These are phyloP conservation scores for Dicerorhinus sumatrensis DNA, from an alignment of 2,113 vertebrate genomes.

Conservation along the genomic window DNA sequence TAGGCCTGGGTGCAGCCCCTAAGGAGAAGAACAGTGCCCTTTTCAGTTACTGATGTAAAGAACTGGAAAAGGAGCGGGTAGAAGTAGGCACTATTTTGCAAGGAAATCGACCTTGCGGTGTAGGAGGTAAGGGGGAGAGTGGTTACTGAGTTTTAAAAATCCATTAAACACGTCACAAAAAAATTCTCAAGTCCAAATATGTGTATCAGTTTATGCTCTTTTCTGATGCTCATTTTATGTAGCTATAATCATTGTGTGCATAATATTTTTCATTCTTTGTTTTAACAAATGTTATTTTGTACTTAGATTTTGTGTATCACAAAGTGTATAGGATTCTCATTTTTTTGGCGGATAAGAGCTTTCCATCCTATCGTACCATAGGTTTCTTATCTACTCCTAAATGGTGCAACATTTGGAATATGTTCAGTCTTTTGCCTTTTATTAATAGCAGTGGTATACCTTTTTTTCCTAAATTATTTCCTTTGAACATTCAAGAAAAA, in stretches of 20 bases:
- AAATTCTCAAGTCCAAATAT: conserved; percentile 27
- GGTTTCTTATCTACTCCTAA: background rate
- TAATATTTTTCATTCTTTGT: conserved; percentile 15
- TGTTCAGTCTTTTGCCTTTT: background rate
- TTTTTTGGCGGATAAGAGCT: background rate
- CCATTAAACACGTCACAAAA: background rate
- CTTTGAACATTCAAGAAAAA: background rate
- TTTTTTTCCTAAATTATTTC: background rate
- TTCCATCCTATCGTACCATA: background rate
- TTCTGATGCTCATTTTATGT: background rate
- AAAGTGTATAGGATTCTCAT: background rate
- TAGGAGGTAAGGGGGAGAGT: background rate
- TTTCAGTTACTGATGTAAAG: background rate
- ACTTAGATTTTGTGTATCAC: background rate
- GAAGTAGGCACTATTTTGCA: background rate
- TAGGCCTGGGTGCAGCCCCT: background rate
- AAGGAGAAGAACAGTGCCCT: background rate
- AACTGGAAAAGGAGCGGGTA: background rate
- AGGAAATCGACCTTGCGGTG: background rate
- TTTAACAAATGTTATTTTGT: conserved; percentile 1
- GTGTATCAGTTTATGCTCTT: background rate
- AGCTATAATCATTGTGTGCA: background rate
- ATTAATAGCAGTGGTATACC: conserved; percentile 15
- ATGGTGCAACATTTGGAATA: background rate
- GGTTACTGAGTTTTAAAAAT: conserved; percentile 26